Evolutionary conservation across 2,113 vertebrate species (phyloP).

Genomic region (Gallinago media): DNA sequence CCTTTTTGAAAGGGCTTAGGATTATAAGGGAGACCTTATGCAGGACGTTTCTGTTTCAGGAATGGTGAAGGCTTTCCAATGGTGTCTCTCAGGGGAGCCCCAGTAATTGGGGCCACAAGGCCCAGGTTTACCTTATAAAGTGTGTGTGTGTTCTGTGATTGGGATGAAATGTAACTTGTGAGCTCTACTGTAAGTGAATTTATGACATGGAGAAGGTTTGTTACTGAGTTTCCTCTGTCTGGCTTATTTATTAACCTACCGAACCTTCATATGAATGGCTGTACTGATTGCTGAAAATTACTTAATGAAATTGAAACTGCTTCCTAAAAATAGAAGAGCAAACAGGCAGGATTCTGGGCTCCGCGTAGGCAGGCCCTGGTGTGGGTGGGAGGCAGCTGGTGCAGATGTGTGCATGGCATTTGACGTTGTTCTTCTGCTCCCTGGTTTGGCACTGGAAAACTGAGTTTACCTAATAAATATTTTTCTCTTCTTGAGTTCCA

Average conservation of each 20-base stretch:
- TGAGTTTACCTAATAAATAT: neutral
- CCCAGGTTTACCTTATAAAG: neutral
- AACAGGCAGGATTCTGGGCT: neutral
- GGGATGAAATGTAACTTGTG: neutral
- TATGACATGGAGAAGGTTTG: neutral
- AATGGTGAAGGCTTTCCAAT: neutral
- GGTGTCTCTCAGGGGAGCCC: neutral
- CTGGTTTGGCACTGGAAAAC: neutral
- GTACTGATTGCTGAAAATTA: neutral
- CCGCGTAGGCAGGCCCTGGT: neutral
- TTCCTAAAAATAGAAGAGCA: neutral
- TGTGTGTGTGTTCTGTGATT: neutral
- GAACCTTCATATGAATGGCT: neutral
- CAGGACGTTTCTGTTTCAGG: neutral
- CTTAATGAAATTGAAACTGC: neutral
- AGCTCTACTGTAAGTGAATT: neutral
- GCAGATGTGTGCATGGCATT: accelerated
- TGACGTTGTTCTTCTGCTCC: neutral
- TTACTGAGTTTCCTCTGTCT: neutral
- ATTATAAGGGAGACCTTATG: neutral
- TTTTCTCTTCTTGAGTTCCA: neutral
- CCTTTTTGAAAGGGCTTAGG: neutral
- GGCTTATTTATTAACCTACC: neutral
- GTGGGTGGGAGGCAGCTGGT: neutral
- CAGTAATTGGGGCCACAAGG: neutral